Percentiles rank a stretch among this genome's conserved stretches.
These are phyloP conservation scores for Macrostomum lignano DNA, from an alignment of 1,140 invertebrate species.

Conservation along the genomic window DNA sequence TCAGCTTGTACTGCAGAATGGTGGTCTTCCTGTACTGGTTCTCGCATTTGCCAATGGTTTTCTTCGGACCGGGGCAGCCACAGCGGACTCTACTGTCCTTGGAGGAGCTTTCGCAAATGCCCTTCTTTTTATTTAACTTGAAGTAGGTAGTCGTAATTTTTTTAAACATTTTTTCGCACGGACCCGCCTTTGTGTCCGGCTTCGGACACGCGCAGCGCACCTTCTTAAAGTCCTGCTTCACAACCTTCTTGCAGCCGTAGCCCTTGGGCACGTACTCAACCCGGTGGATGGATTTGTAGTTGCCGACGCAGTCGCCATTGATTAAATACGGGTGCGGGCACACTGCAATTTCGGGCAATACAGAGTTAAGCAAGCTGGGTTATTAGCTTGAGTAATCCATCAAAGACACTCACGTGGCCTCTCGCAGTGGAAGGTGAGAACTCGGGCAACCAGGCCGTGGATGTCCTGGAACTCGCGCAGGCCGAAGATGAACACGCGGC, in stretches of 20 bases:
- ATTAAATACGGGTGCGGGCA: not conserved
- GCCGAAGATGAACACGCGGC: not conserved
- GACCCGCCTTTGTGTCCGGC: not conserved
- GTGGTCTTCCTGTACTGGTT: too few relatives aligned
- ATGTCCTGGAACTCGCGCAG: conserved; percentile 1
- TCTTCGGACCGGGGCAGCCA: too few relatives aligned
- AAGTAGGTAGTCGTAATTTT: not conserved
- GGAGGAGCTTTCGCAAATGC: not conserved
- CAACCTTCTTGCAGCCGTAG: conserved; percentile 1
- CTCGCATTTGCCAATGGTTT: too few relatives aligned
- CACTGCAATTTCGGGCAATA: too few relatives aligned
- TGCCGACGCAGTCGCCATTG: not conserved
- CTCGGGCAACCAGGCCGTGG: conserved; percentile 2
- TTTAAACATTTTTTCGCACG: not conserved
- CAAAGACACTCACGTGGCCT: not conserved
- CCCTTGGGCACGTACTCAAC: conserved; percentile 2
- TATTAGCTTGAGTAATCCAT: too few relatives aligned
- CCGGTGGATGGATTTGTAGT: conserved; percentile 1
- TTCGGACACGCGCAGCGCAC: conserved; percentile 2
- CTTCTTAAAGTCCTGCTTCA: not conserved
- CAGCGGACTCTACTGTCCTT: not conserved
- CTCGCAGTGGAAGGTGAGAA: not conserved
- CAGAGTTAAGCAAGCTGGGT: too few relatives aligned
- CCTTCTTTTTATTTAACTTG: not conserved
- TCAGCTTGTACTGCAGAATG: too few relatives aligned